phyloP scores from a whole-genome alignment of 2,888 invertebrate genomes.

The Pegoplata infirma region DNA sequence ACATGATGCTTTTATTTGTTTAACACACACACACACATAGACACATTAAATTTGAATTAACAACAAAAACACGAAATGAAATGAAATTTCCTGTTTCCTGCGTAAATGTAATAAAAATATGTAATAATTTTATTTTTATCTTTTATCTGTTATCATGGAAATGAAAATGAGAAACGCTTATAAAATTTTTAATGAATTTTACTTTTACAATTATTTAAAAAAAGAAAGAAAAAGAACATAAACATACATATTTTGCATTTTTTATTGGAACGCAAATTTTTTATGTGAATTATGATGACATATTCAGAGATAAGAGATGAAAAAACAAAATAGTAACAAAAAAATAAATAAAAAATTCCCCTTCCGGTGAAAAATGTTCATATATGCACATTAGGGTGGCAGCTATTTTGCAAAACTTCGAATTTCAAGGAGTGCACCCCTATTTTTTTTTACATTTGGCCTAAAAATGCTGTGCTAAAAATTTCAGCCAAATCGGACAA shows the following conservation, averaged over 20 bases:
- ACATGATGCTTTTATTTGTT: not conserved
- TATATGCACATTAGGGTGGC: too few species aligned
- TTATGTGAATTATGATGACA: not conserved
- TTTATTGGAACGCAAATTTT: not conserved
- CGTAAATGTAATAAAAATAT: not conserved
- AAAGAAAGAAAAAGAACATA: not conserved
- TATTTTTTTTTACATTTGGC: too few species aligned
- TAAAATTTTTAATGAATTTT: not conserved
- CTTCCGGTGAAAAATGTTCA: too few species aligned
- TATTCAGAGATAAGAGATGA: not conserved
- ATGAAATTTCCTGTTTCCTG: not conserved
- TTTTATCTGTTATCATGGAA: not conserved
- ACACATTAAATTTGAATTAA: not conserved
- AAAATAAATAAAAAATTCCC: too few species aligned
- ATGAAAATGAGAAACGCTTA: not conserved
- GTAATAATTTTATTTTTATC: not conserved
- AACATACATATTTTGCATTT: not conserved
- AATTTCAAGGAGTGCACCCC: too few species aligned
- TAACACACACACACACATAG: too few species aligned
- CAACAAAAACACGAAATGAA: not conserved
- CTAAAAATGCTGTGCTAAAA: too few species aligned
- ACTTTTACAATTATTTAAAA: not conserved
- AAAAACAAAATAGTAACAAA: not conserved
- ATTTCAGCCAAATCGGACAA: too few species aligned
- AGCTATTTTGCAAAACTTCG: too few species aligned